phyloP scores from a whole-genome alignment of 2,113 vertebrate genomes.

The Tachuris rubrigastra region DNA sequence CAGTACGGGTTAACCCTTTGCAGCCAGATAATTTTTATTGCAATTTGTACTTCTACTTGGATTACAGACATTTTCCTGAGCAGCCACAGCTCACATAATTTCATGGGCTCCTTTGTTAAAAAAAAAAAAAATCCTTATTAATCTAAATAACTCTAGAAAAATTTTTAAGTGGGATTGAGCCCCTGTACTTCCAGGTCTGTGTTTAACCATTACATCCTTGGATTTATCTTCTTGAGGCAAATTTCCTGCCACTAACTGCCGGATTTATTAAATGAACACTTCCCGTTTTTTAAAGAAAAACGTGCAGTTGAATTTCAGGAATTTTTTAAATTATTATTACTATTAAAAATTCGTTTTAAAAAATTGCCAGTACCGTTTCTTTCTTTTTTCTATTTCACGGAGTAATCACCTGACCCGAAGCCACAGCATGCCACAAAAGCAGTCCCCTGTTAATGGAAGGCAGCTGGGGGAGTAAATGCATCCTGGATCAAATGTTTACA shows the following conservation, averaged over 20 bases:
- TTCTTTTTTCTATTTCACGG: background rate
- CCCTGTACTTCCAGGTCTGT: background rate
- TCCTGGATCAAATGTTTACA: background rate
- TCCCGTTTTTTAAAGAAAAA: background rate
- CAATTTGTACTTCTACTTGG: background rate
- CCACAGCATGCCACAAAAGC: background rate
- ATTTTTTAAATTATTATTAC: background rate
- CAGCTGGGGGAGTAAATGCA: background rate
- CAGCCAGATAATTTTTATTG: accelerated
- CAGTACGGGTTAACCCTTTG: background rate
- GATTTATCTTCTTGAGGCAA: background rate
- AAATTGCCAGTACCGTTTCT: background rate
- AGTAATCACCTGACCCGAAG: background rate
- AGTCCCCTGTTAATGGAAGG: background rate
- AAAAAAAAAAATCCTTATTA: background rate
- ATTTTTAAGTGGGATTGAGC: background rate
- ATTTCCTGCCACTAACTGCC: background rate
- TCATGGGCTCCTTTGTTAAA: background rate
- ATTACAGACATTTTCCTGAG: background rate
- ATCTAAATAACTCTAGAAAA: background rate
- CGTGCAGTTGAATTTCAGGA: background rate
- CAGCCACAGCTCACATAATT: background rate
- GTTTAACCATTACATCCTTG: background rate
- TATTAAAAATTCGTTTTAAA: background rate
- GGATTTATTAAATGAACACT: accelerated